phyloP scores from a whole-genome alignment of 1,140 invertebrate species.

The Colletes gigas region DNA sequence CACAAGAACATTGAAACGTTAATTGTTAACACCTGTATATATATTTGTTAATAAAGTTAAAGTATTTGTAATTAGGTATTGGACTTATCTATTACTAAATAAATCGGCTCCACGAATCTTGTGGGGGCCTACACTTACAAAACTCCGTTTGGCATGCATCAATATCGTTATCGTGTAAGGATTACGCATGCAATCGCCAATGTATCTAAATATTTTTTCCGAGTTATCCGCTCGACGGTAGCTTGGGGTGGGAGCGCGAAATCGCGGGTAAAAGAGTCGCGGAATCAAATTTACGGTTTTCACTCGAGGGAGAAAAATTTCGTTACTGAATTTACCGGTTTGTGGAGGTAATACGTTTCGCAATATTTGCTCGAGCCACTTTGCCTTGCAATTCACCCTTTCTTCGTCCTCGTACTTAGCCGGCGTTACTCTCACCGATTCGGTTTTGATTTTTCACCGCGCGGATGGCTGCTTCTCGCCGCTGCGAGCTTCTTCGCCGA shows the following conservation, averaged over 20 bases:
- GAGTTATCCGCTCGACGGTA: not conserved
- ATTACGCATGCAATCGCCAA: not conserved
- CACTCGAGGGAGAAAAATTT: constrained; percentile 52
- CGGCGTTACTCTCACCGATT: constrained; percentile 6
- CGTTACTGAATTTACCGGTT: constrained; percentile 57
- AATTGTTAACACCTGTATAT: too few species aligned
- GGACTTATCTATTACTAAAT: too few species aligned
- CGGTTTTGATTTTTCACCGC: constrained; percentile 27
- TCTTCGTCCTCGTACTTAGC: not conserved
- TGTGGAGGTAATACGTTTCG: constrained; percentile 64
- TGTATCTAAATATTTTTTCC: constrained; percentile 32
- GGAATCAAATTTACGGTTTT: constrained; percentile 50
- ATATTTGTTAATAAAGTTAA: too few species aligned
- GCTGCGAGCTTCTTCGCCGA: constrained; percentile 15
- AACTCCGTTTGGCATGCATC: not conserved
- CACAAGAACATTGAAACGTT: too few species aligned
- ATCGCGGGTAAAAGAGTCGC: constrained; percentile 24
- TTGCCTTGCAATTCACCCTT: not conserved
- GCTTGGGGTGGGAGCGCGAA: not conserved
- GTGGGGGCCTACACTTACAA: too few species aligned
- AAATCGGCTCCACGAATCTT: too few species aligned
- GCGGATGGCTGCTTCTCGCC: constrained; percentile 5
- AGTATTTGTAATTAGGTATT: too few species aligned
- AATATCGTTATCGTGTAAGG: not conserved
- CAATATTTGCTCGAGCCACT: constrained; percentile 62